Evolutionary conservation across 2,888 invertebrate species (phyloP).

Genomic region (Dryocosmus kuriphilus): DNA sequence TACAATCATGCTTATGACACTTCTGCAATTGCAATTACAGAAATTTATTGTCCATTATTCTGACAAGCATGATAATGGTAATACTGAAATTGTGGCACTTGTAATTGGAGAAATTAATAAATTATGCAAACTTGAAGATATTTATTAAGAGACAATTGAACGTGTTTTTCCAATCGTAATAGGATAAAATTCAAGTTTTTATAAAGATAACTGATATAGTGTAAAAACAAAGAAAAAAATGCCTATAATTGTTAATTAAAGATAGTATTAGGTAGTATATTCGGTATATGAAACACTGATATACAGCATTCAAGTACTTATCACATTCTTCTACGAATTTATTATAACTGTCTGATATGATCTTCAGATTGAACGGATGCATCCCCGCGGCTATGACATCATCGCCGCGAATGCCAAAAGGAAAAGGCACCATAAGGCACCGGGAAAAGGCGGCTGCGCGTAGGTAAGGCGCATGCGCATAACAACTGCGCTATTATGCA

Average conservation of each 20-base stretch:
- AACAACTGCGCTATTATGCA: background rate
- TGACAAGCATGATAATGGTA: background rate
- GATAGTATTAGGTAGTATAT: too few species aligned
- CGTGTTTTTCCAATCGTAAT: too few species aligned
- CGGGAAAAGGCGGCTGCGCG: too few species aligned
- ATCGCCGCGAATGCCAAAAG: slow-evolving; percentile 41
- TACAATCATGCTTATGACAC: background rate
- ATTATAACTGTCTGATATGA: background rate
- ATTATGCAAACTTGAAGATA: background rate
- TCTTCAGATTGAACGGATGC: slow-evolving; percentile 10
- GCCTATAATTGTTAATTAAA: too few species aligned
- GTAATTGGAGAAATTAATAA: background rate
- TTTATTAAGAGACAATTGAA: too few species aligned
- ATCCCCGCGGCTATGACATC: slow-evolving; percentile 34
- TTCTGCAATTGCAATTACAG: background rate
- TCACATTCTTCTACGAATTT: too few species aligned
- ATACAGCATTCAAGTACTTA: too few species aligned
- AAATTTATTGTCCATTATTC: background rate
- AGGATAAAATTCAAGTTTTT: too few species aligned
- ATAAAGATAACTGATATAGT: too few species aligned
- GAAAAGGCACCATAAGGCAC: too few species aligned
- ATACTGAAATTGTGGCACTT: background rate
- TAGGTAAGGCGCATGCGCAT: slow-evolving; percentile 12
- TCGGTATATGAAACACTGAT: too few species aligned
- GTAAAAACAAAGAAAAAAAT: too few species aligned